A percentile compares a stretch with the other conserved stretches of the same genome.
phyloP scores from a whole-genome alignment of 1,140 invertebrate genomes.

The Chironomus tepperi region DNA sequence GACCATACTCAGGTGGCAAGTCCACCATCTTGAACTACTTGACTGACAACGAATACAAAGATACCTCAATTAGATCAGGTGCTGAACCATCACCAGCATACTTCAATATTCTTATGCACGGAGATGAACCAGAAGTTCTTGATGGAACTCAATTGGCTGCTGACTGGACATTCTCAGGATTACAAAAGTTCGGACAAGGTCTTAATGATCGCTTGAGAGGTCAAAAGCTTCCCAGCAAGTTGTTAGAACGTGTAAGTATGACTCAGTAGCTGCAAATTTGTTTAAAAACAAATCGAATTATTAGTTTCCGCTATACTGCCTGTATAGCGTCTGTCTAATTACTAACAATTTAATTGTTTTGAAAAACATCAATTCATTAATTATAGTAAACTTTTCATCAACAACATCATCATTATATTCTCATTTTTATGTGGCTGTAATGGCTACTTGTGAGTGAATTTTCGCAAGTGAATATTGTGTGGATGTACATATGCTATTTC shows the following conservation, averaged over 20 bases:
- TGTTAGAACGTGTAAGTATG: slow-evolving; percentile 73
- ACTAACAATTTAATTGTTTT: too few relatives aligned
- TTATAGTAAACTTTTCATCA: too few relatives aligned
- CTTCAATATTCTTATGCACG: slow-evolving; percentile 88
- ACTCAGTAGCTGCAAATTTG: background rate
- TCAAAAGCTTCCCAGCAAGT: slow-evolving; percentile 66
- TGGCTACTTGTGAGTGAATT: background rate
- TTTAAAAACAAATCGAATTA: too few relatives aligned
- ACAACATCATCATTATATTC: too few relatives aligned
- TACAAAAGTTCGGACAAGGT: slow-evolving; percentile 92
- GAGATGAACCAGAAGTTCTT: slow-evolving; percentile 70
- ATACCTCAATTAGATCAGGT: slow-evolving; percentile 78
- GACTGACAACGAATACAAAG: slow-evolving; percentile 74
- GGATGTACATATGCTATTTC: background rate
- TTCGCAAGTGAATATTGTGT: background rate
- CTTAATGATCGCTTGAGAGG: slow-evolving; percentile 82
- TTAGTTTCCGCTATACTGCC: too few relatives aligned
- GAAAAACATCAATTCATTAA: too few relatives aligned
- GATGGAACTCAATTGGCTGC: slow-evolving; percentile 88
- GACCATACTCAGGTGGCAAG: slow-evolving; percentile 92
- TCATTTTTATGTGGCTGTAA: too few relatives aligned
- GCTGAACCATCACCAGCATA: slow-evolving; percentile 88
- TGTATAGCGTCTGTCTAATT: too few relatives aligned
- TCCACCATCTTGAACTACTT: slow-evolving; percentile 91
- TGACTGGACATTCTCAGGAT: slow-evolving; percentile 84